Evolutionary conservation across 2,888 invertebrate genomes (phyloP).

Genomic region (Ametastegia equiseti): DNA sequence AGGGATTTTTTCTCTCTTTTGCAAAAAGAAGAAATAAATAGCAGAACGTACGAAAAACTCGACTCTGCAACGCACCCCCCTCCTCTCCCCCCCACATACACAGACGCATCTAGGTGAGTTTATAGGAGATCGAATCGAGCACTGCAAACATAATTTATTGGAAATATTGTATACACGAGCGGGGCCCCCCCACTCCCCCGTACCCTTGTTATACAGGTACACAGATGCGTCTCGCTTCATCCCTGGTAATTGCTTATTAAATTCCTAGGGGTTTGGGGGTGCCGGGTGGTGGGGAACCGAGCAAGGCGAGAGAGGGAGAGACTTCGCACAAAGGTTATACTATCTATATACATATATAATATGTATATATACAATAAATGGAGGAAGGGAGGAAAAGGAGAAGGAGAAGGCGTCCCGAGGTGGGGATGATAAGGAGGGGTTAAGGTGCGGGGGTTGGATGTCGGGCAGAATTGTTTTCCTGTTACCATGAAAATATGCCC

Average conservation of each 20-base stretch:
- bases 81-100: too few relatives aligned
- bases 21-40: too few relatives aligned
- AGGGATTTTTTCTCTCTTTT: too few relatives aligned
- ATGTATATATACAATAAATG: neutral
- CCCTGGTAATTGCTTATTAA: slow-evolving; percentile 73
- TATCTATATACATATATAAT: neutral
- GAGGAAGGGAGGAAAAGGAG: slow-evolving; percentile 7
- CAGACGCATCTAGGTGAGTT: neutral
- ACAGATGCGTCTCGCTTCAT: slow-evolving; percentile 71
- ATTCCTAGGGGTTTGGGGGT: slow-evolving; percentile 62
- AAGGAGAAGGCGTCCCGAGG: slow-evolving; percentile 28
- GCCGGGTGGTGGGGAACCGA: neutral
- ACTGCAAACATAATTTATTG: slow-evolving; percentile 67
- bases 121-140: slow-evolving; percentile 54
- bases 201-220: slow-evolving; percentile 65
- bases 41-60: too few relatives aligned
- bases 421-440: slow-evolving; percentile 27
- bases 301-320: neutral
- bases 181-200: slow-evolving; percentile 53
- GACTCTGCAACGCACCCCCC: too few relatives aligned
- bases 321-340: slow-evolving; percentile 34
- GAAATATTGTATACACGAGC: slow-evolving; percentile 73
- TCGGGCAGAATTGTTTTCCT: slow-evolving; percentile 67
- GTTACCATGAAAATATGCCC: slow-evolving; percentile 69
- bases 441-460: slow-evolving; percentile 23